Evolutionary conservation across 2,113 vertebrate genomes (phyloP).

Genomic region (Acrocephalus kingi): DNA sequence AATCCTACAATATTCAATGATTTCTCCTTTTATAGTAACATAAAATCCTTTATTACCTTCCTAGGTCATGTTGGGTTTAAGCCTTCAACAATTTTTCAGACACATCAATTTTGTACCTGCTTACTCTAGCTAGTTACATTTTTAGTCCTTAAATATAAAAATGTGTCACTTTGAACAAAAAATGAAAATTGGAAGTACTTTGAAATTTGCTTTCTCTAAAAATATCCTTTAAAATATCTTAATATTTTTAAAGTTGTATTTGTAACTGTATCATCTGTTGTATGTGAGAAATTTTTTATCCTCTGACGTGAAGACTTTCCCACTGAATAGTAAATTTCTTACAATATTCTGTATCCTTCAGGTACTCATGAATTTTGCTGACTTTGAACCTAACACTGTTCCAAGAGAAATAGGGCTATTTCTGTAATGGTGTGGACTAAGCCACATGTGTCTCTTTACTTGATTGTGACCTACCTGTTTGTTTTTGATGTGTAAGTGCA

Average conservation of each 20-base stretch:
- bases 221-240: not conserved
- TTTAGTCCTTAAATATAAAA: not conserved
- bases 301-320: not conserved
- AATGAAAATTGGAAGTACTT: not conserved
- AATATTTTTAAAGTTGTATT: not conserved
- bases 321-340: not conserved
- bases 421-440: not conserved
- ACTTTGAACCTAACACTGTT: not conserved
- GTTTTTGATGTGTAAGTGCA: not conserved
- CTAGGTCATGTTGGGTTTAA: not conserved
- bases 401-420: not conserved
- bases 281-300: not conserved
- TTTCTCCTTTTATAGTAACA: slow-evolving; percentile 1
- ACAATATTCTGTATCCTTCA: not conserved
- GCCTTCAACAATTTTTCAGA: not conserved
- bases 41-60: not conserved
- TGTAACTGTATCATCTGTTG: not conserved
- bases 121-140: not conserved
- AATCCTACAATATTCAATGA: not conserved
- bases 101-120: not conserved
- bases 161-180: not conserved
- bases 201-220: not conserved
- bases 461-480: not conserved
- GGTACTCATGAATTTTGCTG: not conserved
- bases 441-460: not conserved